These are phyloP conservation scores for Erethizon dorsatum DNA, from an alignment of 2,797 vertebrate species.

Conservation along the genomic window DNA sequence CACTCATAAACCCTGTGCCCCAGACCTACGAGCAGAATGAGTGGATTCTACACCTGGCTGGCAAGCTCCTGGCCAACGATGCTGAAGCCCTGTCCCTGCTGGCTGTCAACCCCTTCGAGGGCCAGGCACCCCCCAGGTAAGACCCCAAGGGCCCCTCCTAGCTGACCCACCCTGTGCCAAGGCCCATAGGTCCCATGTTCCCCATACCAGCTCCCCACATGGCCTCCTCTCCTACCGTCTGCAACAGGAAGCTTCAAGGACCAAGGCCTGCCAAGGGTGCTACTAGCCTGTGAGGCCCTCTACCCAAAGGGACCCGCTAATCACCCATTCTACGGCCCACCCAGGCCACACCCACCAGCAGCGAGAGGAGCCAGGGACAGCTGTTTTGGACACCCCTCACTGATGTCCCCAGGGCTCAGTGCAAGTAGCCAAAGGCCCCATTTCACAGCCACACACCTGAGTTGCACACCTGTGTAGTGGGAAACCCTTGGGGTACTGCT, in stretches of 20 bases:
- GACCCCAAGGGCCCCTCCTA: background rate
- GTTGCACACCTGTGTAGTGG: background rate
- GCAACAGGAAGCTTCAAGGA: background rate
- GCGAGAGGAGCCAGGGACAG: background rate
- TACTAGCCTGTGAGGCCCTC: background rate
- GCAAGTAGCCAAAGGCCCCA: background rate
- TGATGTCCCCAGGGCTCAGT: background rate
- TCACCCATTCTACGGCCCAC: background rate
- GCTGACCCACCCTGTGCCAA: background rate
- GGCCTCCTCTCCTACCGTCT: background rate
- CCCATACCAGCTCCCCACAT: background rate
- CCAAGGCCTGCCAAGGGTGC: background rate
- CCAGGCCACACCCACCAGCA: background rate
- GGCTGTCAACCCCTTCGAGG: conserved; percentile 93
- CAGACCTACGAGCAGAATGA: conserved; percentile 99
- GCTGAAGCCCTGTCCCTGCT: conserved; percentile 92
- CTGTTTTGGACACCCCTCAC: background rate
- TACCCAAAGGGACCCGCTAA: background rate
- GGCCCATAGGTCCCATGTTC: background rate
- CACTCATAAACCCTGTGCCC: background rate
- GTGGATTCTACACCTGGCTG: conserved; percentile 97
- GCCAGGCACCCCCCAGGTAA: conserved; percentile 93
- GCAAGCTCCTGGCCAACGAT: conserved; percentile 95
- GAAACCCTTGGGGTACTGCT: background rate
- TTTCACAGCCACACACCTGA: background rate